Percentiles rank a stretch among this genome's conserved stretches.
These are phyloP conservation scores for Phalacrocorax pelagicus DNA, from an alignment of 2,113 vertebrate species.

Conservation along the genomic window DNA sequence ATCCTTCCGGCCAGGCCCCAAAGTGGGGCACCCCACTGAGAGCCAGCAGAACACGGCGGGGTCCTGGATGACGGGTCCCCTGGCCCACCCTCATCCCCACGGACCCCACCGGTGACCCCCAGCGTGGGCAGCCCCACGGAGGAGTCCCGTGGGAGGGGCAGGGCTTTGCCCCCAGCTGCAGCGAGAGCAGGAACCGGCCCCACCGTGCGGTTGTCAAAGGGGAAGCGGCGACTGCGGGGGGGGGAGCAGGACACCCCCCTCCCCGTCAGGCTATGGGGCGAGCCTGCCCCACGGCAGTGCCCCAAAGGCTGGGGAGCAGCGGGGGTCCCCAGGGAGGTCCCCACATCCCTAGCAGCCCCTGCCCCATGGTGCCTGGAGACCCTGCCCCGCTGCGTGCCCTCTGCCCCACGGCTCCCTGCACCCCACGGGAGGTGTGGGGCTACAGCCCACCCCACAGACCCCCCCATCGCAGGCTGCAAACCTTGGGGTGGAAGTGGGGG, in stretches of 20 bases:
- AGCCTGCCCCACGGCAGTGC: background rate
- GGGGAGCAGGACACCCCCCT: background rate
- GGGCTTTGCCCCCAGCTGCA: background rate
- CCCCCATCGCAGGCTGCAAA: background rate
- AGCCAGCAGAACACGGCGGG: background rate
- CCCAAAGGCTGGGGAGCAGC: background rate
- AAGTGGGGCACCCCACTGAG: background rate
- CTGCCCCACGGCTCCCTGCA: background rate
- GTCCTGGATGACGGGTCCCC: no score
- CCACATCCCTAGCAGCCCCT: background rate
- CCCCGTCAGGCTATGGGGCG: background rate
- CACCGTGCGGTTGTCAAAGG: no score
- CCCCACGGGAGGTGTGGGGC: background rate
- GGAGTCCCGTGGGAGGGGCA: no score
- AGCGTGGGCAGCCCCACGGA: background rate
- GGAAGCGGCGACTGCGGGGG: background rate
- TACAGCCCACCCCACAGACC: no score
- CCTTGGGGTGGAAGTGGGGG: background rate
- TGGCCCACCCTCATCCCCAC: background rate
- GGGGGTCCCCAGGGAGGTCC: no score
- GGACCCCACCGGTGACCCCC: background rate
- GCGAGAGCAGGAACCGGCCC: background rate
- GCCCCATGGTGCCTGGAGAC: background rate
- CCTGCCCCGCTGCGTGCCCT: background rate
- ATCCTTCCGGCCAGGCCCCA: fast-evolving